phyloP scores from a whole-genome alignment of 2,113 vertebrate genomes.

The Carlito syrichta region DNA sequence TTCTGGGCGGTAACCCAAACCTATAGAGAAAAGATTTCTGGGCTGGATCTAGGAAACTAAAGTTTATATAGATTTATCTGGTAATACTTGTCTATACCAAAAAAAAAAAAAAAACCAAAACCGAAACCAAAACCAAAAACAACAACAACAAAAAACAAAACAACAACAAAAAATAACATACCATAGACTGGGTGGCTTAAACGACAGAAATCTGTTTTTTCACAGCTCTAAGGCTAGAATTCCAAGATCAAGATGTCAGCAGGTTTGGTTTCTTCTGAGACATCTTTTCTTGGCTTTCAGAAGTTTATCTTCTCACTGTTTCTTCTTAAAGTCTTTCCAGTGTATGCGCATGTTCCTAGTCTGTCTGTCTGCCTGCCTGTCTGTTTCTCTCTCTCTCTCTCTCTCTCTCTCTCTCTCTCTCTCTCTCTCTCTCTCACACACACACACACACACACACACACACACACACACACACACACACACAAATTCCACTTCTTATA shows the following conservation, averaged over 20 bases:
- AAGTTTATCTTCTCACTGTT: background rate
- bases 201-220: background rate
- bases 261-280: background rate
- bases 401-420: background rate
- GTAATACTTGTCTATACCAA: background rate
- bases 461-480: too few species aligned
- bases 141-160: background rate
- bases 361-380: too few species aligned
- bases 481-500: background rate
- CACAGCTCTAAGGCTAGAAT: background rate
- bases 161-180: background rate
- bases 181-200: background rate
- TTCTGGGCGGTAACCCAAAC: background rate
- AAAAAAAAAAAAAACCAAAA: too few species aligned
- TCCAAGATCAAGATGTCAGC: background rate
- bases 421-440: background rate
- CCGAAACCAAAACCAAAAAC: background rate
- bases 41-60: background rate
- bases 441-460: too few species aligned
- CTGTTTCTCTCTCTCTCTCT: background rate
- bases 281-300: background rate
- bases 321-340: too few species aligned
- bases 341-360: too few species aligned
- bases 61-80: background rate
- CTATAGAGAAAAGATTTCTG: background rate